These are phyloP conservation scores for Tetranychus piercei DNA, from an alignment of 2,888 invertebrate genomes.

Conservation along the genomic window DNA sequence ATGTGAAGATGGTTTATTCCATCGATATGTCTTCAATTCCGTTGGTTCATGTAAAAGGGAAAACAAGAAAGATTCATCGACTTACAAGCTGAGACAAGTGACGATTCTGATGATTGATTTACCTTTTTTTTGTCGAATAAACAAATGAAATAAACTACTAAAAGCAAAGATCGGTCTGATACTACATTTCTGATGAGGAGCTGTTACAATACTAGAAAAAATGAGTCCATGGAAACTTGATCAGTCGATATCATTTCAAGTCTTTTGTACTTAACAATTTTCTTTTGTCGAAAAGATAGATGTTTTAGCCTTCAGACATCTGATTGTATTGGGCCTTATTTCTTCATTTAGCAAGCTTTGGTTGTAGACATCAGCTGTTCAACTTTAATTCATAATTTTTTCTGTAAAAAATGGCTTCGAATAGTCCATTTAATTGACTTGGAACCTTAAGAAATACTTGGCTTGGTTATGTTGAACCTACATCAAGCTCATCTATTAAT, in stretches of 20 bases:
- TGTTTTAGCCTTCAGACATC: no score
- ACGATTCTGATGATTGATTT: background rate
- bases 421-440: background rate
- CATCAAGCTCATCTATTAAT: background rate
- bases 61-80: constrained; percentile 49
- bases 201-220: no score
- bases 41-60: constrained; percentile 65
- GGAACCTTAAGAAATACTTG: background rate
- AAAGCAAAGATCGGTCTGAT: no score
- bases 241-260: no score
- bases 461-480: background rate
- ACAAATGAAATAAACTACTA: background rate
- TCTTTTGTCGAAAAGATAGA: background rate
- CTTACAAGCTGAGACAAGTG: background rate
- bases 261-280: background rate
- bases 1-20: constrained; percentile 72
- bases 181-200: no score
- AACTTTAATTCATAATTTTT: background rate
- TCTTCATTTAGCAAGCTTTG: no score
- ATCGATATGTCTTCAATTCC: constrained; percentile 64
- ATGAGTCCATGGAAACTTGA: no score
- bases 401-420: background rate
- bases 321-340: no score
- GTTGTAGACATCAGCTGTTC: background rate
- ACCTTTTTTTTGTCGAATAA: background rate